Evolutionary conservation across 2,113 vertebrate genomes (phyloP), one percentile per base, ranked within the genome.

Genomic region (Toxotes chatareus): DNA sequence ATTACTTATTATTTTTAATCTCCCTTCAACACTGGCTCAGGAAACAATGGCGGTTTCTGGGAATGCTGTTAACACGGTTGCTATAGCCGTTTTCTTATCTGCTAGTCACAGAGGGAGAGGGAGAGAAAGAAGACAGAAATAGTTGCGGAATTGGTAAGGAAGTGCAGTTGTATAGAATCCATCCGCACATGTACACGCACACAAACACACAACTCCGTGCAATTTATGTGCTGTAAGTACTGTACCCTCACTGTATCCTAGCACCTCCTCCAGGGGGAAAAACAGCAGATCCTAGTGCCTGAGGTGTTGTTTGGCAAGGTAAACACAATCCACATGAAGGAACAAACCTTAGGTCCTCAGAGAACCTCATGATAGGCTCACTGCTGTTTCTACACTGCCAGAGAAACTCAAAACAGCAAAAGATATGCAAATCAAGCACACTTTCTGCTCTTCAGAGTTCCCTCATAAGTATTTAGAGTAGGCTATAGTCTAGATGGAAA

Each of bases 1-100:
- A 59, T 69, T 23, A 79, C 84, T 89, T 91, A 91, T 93, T 93
- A 86, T 89, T 89, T 91, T 88, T 89, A 91, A 91, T 93, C 92
- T 88, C 85, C 40, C 66, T 62, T 83, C 79, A 82, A 79, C 84
- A 84, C 59, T 46, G 55, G 77, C 82, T 87, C 51, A 34, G 76
- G 72, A 91, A 91, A 94, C 88, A 91, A 91, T 90, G 67, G 56
- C 49, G 9, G 59, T 40, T 79, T 88, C 60, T 88, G 71, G 76
- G 82, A 90, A 81, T 71, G 59, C 68, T 44, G 78, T 74, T 85
- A 84, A 74, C 64, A 69, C 34, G 1, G 85, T 49, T 63, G 83
- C 89, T 87, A 61, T 59, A 67, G 87, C 63, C 67, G n/a, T 86
- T 87, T 83, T 68, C 88, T 94, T 93, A 94, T 94, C 93, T 84